Percentiles rank a stretch among this genome's conserved stretches.
These are phyloP conservation scores for Falco biarmicus DNA, from an alignment of 2,797 vertebrate genomes.

Conservation along the genomic window DNA sequence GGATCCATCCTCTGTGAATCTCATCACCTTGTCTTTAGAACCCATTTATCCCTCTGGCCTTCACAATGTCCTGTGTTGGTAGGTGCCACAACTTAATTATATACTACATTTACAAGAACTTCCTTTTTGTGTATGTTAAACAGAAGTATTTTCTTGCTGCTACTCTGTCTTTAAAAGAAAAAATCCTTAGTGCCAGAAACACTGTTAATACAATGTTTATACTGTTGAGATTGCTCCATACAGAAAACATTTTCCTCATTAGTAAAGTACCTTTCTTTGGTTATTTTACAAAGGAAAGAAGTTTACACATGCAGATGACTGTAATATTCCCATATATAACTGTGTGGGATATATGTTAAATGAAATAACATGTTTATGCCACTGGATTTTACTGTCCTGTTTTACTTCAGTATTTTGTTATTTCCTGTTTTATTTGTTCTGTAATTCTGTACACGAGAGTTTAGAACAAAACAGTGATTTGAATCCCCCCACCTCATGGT, in stretches of 20 bases:
- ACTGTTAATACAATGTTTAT: neutral
- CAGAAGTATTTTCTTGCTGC: slow-evolving; percentile 44
- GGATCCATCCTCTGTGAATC: neutral
- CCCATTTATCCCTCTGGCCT: neutral
- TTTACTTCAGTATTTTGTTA: slow-evolving; percentile 71
- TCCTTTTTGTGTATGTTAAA: neutral
- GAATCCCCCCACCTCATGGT: neutral
- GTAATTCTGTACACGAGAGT: slow-evolving; percentile 16
- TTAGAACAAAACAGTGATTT: neutral
- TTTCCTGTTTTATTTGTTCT: slow-evolving; percentile 48
- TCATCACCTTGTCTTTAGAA: neutral
- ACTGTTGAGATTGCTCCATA: slow-evolving; percentile 19
- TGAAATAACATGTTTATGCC: slow-evolving; percentile 32
- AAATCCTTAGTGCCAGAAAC: neutral
- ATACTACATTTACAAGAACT: neutral
- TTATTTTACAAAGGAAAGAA: slow-evolving; percentile 21
- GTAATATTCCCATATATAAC: slow-evolving; percentile 32
- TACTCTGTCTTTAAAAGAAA: slow-evolving; percentile 21
- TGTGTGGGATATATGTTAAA: slow-evolving; percentile 13
- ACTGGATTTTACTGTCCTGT: slow-evolving; percentile 53
- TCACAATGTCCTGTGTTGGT: neutral
- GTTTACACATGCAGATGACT: slow-evolving; percentile 74
- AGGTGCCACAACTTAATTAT: neutral
- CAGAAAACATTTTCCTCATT: neutral
- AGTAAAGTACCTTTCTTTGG: neutral